These are phyloP conservation scores for Hydrophis major DNA, from an alignment of 2,797 vertebrate genomes.

Conservation along the genomic window DNA sequence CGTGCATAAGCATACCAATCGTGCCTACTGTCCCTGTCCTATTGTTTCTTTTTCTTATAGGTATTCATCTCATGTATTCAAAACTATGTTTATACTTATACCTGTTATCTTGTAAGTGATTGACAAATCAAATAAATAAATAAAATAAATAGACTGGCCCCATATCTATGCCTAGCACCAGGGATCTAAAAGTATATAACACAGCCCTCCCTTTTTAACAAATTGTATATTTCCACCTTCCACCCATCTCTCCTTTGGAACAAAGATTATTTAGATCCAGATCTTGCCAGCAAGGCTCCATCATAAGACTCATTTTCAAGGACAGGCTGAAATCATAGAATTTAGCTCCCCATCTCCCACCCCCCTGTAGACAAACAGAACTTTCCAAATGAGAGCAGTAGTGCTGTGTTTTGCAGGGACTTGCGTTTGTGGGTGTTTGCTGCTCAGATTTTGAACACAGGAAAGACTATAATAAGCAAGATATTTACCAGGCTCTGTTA, in stretches of 20 bases:
- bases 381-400: neutral
- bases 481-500: neutral
- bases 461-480: neutral
- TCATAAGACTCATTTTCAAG: neutral
- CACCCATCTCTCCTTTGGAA: neutral
- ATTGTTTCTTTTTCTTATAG: no score
- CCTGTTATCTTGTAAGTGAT: no score
- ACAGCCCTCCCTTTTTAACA: neutral
- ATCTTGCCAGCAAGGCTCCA: neutral
- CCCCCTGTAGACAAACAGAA: neutral
- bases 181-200: neutral
- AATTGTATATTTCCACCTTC: neutral
- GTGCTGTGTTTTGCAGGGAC: neutral
- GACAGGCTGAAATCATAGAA: neutral
- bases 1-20: no score
- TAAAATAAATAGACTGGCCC: no score
- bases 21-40: no score
- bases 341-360: neutral
- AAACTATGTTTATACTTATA: no score
- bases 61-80: no score
- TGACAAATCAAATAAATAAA: no score
- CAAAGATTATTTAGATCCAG: neutral
- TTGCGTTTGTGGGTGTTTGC: neutral
- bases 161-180: neutral
- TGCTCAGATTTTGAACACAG: neutral